These are phyloP conservation scores for Escarpia spicata DNA, from an alignment of 2,888 invertebrate species.

Conservation along the genomic window DNA sequence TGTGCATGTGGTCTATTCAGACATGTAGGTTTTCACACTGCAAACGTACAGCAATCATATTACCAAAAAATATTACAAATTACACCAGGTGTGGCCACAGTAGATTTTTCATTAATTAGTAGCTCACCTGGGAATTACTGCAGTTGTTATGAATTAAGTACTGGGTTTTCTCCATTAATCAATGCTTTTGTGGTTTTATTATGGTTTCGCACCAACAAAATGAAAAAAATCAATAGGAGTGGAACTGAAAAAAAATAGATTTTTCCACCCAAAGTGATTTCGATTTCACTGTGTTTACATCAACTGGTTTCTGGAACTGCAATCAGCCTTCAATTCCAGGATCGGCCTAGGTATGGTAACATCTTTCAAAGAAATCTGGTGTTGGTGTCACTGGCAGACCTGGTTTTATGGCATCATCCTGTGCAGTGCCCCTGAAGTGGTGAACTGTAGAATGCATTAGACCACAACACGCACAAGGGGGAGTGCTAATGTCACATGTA, in stretches of 20 bases:
- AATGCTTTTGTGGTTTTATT: neutral
- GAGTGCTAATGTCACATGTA: neutral
- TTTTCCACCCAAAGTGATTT: neutral
- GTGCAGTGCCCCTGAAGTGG: no score
- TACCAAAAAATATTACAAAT: neutral
- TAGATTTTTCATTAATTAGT: neutral
- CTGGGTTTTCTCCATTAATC: slow-evolving; percentile 3
- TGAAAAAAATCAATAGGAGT: neutral
- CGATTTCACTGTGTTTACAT: neutral
- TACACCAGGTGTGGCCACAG: neutral
- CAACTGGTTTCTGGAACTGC: neutral
- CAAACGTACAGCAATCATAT: neutral
- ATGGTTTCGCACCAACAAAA: neutral
- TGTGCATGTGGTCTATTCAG: neutral
- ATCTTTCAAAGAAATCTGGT: neutral
- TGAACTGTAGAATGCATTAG: neutral
- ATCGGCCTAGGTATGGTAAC: neutral
- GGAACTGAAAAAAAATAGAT: neutral
- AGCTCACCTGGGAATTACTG: neutral
- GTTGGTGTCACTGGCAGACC: neutral
- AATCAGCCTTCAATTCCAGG: neutral
- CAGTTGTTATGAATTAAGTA: neutral
- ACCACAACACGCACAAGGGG: neutral
- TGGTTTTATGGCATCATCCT: neutral
- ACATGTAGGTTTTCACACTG: neutral